Evolutionary conservation across 2,113 vertebrate genomes (phyloP), one percentile per base, ranked within the genome.

Genomic region (Cebus imitator): DNA sequence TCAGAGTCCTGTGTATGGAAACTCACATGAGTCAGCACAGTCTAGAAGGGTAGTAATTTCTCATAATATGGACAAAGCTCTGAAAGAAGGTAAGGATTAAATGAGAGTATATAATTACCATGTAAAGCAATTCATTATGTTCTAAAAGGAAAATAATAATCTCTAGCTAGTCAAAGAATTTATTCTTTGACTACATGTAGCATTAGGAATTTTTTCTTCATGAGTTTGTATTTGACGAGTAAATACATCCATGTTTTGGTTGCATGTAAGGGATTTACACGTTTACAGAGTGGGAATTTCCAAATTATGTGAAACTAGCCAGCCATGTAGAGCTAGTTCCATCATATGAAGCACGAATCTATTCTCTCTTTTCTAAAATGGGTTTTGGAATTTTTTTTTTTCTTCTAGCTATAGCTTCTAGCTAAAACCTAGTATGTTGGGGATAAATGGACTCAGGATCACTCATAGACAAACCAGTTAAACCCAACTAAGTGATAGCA

Each of bases 1-100:
- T 97, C 98, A 99, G 99, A 98, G 96, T 96, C 98, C 98, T 95
- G 99, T 99, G 90, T 96, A 90, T 96, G 99, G 98, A 96, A 99
- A 98, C 72, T 97, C 96, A 64, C 98, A 99, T 94, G 99, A 99
- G 93, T 98, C 98, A 1, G 92, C 97, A 93, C 99, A 99, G 13
- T 99, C 98, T 93, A 99, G 99, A 98, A 99, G 99, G 97, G 99
- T 99, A 97, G 98, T 99, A 90, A 99, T 99, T 98, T 99, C 99
- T n/a, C 99, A 99, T 98, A 99, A 99, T 93, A 99, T 99, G 99
- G 99, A 99, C 98, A 99, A 99, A 98, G 99, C 99, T 86, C 98
- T 99, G 79, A 99, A 99, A 98, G 99, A 99, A 99, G 99, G 99
- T 99, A 99, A 99, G 98, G 73, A 64, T 80, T 93, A 55, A 91